These are phyloP conservation scores for Ptychochromis oligacanthus DNA, from an alignment of 2,113 vertebrate species.

Conservation along the genomic window DNA sequence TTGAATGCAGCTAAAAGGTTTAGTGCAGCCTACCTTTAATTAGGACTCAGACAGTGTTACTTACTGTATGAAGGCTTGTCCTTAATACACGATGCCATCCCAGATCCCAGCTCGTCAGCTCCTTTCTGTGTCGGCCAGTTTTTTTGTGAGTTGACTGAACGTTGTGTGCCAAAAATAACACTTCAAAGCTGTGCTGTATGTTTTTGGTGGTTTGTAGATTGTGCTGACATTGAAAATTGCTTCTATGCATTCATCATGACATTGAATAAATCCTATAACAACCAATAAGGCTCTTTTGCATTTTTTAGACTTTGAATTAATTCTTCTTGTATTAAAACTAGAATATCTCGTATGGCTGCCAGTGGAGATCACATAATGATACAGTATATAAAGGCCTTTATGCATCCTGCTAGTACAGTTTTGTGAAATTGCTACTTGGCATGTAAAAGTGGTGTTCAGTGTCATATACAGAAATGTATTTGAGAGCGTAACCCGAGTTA, in stretches of 20 bases:
- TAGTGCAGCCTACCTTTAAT: slow-evolving; percentile 41
- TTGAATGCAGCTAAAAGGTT: slow-evolving; percentile 27
- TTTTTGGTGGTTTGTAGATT: slow-evolving; percentile 8
- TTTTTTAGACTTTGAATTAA: background rate
- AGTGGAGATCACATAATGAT: background rate
- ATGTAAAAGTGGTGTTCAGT: background rate
- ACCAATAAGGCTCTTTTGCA: background rate
- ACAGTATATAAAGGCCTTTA: background rate
- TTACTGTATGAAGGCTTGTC: slow-evolving; percentile 1
- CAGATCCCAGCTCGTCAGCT: slow-evolving; percentile 6
- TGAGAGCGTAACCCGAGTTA: background rate
- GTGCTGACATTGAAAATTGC: slow-evolving; percentile 21
- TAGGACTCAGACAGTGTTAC: slow-evolving; percentile 27
- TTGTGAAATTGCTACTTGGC: background rate
- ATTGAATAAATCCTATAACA: slow-evolving; percentile 38
- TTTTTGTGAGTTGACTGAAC: slow-evolving; percentile 1
- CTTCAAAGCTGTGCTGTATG: slow-evolving; percentile 15
- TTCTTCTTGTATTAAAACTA: background rate
- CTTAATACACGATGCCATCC: background rate
- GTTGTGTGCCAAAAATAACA: slow-evolving; percentile 50
- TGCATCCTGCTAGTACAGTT: background rate
- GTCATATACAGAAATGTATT: background rate
- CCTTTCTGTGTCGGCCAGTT: background rate
- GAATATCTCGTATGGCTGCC: background rate
- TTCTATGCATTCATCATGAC: slow-evolving; percentile 39